A percentile compares a stretch with the other conserved stretches of the same genome.
Conservation (phyloP, 2,113 vertebrate genomes). For the Canis aureus region DNA sequence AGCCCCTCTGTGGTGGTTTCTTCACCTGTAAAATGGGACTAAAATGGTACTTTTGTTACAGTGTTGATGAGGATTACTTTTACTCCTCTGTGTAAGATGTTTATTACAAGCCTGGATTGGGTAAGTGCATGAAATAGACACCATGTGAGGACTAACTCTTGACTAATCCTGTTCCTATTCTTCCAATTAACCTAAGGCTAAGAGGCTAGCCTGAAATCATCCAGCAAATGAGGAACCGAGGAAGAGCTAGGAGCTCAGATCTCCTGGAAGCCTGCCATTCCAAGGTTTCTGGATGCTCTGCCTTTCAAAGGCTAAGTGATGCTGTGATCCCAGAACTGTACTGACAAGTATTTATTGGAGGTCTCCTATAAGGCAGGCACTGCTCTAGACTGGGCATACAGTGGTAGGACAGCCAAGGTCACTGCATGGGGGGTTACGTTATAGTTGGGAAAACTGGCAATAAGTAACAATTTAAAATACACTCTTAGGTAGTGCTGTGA, state of each 20-base stretch:
- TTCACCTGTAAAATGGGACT: neutral
- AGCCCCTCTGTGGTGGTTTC: neutral
- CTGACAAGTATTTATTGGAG: neutral
- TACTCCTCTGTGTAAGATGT: neutral
- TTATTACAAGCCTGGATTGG: neutral
- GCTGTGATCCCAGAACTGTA: neutral
- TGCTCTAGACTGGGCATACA: neutral
- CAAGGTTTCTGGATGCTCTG: neutral
- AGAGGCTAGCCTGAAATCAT: neutral
- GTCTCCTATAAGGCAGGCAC: neutral
- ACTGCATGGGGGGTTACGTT: neutral
- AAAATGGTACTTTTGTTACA: neutral
- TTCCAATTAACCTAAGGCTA: neutral
- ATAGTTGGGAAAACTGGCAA: neutral
- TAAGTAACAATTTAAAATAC: neutral
- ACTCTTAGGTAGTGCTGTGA: neutral
- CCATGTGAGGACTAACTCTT: neutral
- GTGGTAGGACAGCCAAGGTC: neutral
- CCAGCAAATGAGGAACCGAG: neutral
- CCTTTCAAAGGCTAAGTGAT: neutral
- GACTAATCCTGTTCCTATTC: neutral
- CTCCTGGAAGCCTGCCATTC: neutral
- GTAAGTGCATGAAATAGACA: neutral
- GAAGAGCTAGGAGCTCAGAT: neutral
- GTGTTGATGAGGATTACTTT: neutral